phyloP scores from a whole-genome alignment of 1,140 invertebrate species.

The Dendroctonus ponderosae region DNA sequence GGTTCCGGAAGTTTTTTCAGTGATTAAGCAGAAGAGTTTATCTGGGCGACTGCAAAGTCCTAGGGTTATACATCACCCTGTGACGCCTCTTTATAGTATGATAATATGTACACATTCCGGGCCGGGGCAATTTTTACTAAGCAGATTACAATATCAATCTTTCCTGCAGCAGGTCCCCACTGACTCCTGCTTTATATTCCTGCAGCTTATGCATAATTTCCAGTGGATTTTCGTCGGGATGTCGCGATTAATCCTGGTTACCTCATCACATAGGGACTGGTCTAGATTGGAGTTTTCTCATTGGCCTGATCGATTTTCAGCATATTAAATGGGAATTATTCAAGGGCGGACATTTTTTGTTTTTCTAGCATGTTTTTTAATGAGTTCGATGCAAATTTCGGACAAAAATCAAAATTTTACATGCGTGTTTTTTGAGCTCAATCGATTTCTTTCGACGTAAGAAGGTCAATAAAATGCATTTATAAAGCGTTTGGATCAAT shows the following conservation, averaged over 20 bases:
- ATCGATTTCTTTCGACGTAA: no score
- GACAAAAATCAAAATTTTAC: no score
- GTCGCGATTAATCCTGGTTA: conserved; percentile 24
- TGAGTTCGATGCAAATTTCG: no score
- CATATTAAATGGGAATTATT: not conserved
- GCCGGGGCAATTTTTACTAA: conserved; percentile 49
- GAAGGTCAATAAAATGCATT: no score
- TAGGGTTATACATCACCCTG: conserved; percentile 48
- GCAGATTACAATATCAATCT: conserved; percentile 52
- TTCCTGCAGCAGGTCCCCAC: conserved; percentile 42
- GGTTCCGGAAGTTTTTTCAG: no score
- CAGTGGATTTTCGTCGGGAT: conserved; percentile 18
- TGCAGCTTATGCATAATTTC: conserved; percentile 42
- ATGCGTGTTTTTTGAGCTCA: no score
- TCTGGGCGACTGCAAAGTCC: conserved; percentile 46
- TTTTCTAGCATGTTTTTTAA: no score
- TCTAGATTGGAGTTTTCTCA: not conserved
- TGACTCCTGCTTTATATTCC: conserved; percentile 40
- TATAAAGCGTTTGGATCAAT: no score
- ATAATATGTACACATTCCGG: conserved; percentile 50
- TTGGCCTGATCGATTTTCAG: not conserved
- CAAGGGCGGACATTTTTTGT: no score
- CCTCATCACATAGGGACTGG: not conserved
- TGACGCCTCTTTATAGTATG: conserved; percentile 51
- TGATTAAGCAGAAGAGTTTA: conserved; percentile 7